Percentiles rank a stretch among this genome's conserved stretches.
These are phyloP conservation scores for Phymanthus crucifer DNA, from an alignment of 92 coral and sea anemone genomes.

Conservation along the genomic window DNA sequence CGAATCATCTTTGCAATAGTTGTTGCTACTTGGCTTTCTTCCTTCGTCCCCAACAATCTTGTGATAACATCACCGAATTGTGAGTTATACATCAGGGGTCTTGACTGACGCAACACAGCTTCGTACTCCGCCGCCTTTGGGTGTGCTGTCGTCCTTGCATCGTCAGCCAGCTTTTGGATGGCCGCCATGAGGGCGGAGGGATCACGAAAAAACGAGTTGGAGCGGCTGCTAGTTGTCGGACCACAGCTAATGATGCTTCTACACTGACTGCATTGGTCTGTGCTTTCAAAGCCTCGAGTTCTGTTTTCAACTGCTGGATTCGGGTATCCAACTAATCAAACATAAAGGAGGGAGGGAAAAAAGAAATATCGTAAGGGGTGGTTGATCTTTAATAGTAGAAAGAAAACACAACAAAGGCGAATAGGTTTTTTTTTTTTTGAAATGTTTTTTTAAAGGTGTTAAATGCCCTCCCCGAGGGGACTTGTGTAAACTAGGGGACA, in stretches of 20 bases:
- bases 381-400: too few species aligned
- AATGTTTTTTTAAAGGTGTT: too few species aligned
- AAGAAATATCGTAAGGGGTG: too few species aligned
- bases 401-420: too few species aligned
- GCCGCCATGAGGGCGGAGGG: conserved; percentile 34
- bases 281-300: conserved; percentile 18
- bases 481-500: too few species aligned
- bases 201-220: conserved; percentile 27
- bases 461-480: too few species aligned
- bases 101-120: conserved; percentile 47
- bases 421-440: too few species aligned
- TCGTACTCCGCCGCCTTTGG: conserved; percentile 29
- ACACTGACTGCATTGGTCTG: conserved; percentile 20
- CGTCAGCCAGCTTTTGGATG: conserved; percentile 43
- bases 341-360: too few species aligned
- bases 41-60: conserved; percentile 44
- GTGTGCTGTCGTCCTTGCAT: conserved; percentile 30
- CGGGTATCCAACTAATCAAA: too few species aligned
- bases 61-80: conserved; percentile 51
- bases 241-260: conserved; percentile 18
- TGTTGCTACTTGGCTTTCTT: conserved; percentile 34
- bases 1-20: conserved; percentile 42
- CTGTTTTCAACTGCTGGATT: conserved; percentile 9
- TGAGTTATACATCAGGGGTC: conserved; percentile 35
- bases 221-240: conserved; percentile 32